These are phyloP conservation scores for Pungitius pungitius DNA, from an alignment of 2,113 vertebrate species.

Conservation along the genomic window DNA sequence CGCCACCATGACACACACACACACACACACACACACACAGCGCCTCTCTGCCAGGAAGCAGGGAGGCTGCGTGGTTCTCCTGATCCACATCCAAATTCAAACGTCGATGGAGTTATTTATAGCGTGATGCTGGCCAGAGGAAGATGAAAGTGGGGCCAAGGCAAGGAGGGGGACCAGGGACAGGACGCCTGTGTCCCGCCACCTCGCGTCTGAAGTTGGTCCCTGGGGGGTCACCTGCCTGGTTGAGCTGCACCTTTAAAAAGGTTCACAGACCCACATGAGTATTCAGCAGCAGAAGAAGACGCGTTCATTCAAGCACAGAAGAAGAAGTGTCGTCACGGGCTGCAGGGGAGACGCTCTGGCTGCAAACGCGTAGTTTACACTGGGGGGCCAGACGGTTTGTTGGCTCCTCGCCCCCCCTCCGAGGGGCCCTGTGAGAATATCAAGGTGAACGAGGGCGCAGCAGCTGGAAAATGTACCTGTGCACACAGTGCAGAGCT, in stretches of 20 bases:
- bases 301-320: conserved; percentile 1
- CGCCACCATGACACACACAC: no score
- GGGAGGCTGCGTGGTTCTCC: conserved; percentile 72
- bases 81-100: conserved; percentile 71
- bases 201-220: no score
- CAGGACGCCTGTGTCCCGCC: neutral
- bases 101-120: conserved; percentile 77
- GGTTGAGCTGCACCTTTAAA: conserved; percentile 55
- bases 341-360: no score
- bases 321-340: neutral
- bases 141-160: conserved; percentile 18
- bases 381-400: conserved; percentile 69
- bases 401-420: conserved; percentile 57
- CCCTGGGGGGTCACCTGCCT: no score
- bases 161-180: conserved; percentile 6
- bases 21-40: no score
- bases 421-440: conserved; percentile 60
- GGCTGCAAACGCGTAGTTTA: no score
- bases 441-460: conserved; percentile 29
- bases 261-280: conserved; percentile 59
- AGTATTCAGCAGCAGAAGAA: conserved; percentile 23
- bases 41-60: conserved; percentile 71
- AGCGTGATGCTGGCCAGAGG: conserved; percentile 42
- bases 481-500: conserved; percentile 24
- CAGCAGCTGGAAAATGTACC: conserved; percentile 59